A percentile compares a stretch with the other conserved stretches of the same genome.
Evolutionary conservation across 1,140 invertebrate genomes (phyloP).

Genomic region (Subanguina moxae): DNA sequence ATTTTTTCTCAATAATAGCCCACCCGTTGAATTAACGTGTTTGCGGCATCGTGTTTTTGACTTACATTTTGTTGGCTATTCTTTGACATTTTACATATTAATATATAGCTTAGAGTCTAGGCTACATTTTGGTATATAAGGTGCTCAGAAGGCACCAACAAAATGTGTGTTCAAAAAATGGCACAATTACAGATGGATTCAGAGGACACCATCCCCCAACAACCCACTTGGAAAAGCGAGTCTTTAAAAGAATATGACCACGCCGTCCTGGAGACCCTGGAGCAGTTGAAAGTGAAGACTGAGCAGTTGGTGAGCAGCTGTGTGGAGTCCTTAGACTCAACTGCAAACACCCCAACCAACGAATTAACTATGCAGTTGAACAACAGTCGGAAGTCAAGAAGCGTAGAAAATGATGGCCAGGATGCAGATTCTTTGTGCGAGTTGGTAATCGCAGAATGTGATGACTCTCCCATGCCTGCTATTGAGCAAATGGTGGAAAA

Average conservation of each 20-base stretch:
- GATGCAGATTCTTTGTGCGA: not conserved
- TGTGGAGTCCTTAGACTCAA: too few relatives aligned
- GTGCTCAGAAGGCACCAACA: too few relatives aligned
- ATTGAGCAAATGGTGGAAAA: too few relatives aligned
- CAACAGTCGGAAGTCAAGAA: not conserved
- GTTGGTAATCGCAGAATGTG: not conserved
- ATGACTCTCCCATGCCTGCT: not conserved
- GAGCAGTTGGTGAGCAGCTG: not conserved
- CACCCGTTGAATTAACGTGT: too few relatives aligned
- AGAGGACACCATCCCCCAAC: not conserved
- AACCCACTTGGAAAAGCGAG: not conserved
- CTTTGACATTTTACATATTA: too few relatives aligned
- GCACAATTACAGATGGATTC: too few relatives aligned
- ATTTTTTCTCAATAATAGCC: too few relatives aligned
- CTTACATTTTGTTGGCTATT: too few relatives aligned
- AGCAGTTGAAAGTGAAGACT: not conserved
- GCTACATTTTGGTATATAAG: too few relatives aligned
- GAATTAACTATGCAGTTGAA: not conserved
- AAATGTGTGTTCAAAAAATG: too few relatives aligned
- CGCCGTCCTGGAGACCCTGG: not conserved
- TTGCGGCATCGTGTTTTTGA: too few relatives aligned
- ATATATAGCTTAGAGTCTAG: too few relatives aligned
- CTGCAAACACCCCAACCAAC: not conserved
- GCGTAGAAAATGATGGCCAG: not conserved
- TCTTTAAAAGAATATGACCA: not conserved